These are phyloP conservation scores for Apteryx owenii DNA, from an alignment of 2,113 vertebrate genomes.

Conservation along the genomic window DNA sequence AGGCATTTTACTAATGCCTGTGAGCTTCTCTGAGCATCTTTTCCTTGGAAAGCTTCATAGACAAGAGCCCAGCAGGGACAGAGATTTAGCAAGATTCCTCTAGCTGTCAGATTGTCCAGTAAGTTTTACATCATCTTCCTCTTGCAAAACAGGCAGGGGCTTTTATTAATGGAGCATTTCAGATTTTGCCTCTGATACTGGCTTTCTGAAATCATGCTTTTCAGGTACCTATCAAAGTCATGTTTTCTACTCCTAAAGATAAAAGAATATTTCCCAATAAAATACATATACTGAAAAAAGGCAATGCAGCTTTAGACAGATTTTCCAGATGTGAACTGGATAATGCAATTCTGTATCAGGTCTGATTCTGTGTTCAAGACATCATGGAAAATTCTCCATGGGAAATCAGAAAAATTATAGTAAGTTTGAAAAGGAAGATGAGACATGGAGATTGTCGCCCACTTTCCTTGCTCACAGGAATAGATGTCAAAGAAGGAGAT, in stretches of 20 bases:
- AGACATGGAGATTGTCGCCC: background rate
- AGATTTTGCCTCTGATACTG: background rate
- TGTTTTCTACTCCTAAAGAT: background rate
- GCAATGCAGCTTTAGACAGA: background rate
- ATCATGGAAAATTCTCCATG: background rate
- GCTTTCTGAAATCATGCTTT: background rate
- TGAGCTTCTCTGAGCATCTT: background rate
- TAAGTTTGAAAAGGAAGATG: background rate
- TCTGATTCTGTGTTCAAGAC: background rate
- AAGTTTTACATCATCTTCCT: background rate
- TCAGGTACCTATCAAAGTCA: background rate
- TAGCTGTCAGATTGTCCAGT: background rate
- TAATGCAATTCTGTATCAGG: background rate
- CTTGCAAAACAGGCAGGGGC: background rate
- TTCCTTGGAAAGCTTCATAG: background rate
- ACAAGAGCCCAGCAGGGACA: background rate
- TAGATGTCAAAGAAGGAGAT: background rate
- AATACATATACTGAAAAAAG: background rate
- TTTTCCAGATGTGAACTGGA: background rate
- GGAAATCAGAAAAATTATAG: background rate
- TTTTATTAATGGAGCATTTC: background rate
- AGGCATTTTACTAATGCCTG: background rate
- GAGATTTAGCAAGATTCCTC: background rate
- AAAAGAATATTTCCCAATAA: background rate
- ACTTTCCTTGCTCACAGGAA: background rate